Evolutionary conservation across 2,113 vertebrate genomes (phyloP).

Genomic region (Charina bottae): DNA sequence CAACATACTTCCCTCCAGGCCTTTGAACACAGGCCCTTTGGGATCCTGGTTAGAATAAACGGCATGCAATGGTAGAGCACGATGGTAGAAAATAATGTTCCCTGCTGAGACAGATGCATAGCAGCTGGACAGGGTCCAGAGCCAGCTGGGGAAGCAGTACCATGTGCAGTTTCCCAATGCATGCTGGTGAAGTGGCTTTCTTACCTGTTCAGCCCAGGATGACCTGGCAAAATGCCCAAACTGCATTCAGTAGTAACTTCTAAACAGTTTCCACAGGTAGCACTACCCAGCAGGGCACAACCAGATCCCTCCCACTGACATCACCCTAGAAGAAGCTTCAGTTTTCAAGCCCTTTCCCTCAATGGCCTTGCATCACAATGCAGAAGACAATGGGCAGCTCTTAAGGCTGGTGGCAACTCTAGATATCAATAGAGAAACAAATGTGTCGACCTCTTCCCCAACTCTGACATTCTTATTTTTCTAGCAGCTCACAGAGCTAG

Average conservation of each 20-base stretch:
- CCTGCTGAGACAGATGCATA: neutral
- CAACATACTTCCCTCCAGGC: neutral
- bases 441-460: too few relatives aligned
- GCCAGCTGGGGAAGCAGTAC: neutral
- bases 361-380: neutral
- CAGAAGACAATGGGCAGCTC: too few relatives aligned
- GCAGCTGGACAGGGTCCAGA: neutral
- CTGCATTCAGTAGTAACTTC: neutral
- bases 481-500: neutral
- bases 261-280: neutral
- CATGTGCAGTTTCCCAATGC: too few relatives aligned
- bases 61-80: neutral
- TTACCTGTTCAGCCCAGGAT: constrained; percentile 27
- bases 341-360: neutral
- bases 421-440: neutral
- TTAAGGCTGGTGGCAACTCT: neutral
- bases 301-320: neutral
- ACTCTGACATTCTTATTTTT: neutral
- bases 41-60: neutral
- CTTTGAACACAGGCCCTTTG: neutral
- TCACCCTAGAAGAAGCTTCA: too few relatives aligned
- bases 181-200: neutral
- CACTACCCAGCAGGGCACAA: neutral
- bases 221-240: neutral
- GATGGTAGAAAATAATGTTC: neutral